Base-by-base conservation (phyloP, 2,797 vertebrate genomes). In the Coregonus ussuriensis region DNA sequence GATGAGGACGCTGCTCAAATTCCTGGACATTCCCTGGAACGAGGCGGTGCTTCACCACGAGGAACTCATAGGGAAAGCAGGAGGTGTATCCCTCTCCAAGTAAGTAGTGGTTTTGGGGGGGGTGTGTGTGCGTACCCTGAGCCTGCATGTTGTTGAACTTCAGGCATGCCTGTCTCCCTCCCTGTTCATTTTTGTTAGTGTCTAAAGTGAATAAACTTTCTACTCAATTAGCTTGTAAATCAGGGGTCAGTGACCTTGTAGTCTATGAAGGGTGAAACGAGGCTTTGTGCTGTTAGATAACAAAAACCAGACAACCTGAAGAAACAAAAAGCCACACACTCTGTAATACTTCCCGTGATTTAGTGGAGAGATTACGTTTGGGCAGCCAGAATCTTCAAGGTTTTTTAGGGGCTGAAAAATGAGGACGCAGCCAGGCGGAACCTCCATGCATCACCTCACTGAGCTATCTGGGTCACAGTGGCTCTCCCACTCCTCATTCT, bases 21-120 rank as follows among this genome's bases (percentile, higher is more conserved):
- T 99, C 87, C 96, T 99, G 5, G 93, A 87, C 63, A 92, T 99
- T 90, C 96, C 97, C 0, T 99, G 98, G 98, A 95, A 97, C 82
- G 94, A 97, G 41, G 96, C 96, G 0, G 98, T 99, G 63, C 92
- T 99, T 84, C 98, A 96, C 85, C 98, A 99, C 0, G 98, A 99
- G 87, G 96, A 99, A 79, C 97, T 99, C 92, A 99, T 99, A 67
- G 98, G 98, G 56, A 99, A 99, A 93, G 97, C 93, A 6, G 98
- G 98, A 37, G 98, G 98, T 52, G 97, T 99, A 56, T 99, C 97
- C 1, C 96, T 99, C 59, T 99, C 98, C 14, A 99, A 98, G 98
- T 99, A 93, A 97, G 97, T 97, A 77, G 25, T 3, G 1, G 21
- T 47, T 15, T 73, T 56, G 25, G 33, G 4, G 4, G 0, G 6